These are phyloP conservation scores for Lasioglossum morio DNA, from an alignment of 2,888 invertebrate species.

Conservation along the genomic window DNA sequence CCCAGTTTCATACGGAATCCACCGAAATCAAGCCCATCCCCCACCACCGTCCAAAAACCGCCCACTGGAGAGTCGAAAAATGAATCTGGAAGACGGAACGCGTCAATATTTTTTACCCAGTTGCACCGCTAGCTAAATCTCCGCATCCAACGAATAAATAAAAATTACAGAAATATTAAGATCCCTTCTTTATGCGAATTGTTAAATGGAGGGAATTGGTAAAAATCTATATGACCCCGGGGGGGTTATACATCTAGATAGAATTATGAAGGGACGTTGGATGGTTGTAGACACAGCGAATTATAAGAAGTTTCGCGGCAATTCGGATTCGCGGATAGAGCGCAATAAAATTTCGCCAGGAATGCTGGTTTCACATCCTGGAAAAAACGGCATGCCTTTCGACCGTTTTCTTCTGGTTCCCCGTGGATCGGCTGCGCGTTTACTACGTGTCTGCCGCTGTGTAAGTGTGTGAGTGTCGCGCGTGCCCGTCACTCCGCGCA, in stretches of 20 bases:
- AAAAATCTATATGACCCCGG: not conserved
- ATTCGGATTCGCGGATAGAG: not conserved
- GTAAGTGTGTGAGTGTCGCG: constrained; percentile 51
- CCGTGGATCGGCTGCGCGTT: constrained; percentile 29
- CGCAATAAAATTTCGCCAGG: not conserved
- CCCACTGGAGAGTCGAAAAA: not conserved
- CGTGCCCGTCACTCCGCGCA: constrained; percentile 60
- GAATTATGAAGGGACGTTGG: not conserved
- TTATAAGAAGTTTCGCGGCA: not conserved
- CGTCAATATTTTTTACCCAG: not conserved
- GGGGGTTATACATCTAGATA: too few species aligned
- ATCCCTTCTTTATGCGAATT: not conserved
- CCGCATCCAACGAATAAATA: not conserved
- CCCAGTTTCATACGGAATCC: constrained; percentile 19
- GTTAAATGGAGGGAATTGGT: not conserved
- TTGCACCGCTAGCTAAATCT: not conserved
- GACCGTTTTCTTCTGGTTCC: constrained; percentile 39
- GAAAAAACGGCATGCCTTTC: constrained; percentile 13
- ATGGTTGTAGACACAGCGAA: not conserved
- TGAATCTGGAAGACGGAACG: not conserved
- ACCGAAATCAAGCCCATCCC: constrained; percentile 1
- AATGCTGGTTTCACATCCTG: not conserved
- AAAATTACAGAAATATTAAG: not conserved
- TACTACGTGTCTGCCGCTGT: not conserved
- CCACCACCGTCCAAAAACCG: not conserved